Evolutionary conservation across 2,113 vertebrate species (phyloP).

Genomic region (Castor canadensis): DNA sequence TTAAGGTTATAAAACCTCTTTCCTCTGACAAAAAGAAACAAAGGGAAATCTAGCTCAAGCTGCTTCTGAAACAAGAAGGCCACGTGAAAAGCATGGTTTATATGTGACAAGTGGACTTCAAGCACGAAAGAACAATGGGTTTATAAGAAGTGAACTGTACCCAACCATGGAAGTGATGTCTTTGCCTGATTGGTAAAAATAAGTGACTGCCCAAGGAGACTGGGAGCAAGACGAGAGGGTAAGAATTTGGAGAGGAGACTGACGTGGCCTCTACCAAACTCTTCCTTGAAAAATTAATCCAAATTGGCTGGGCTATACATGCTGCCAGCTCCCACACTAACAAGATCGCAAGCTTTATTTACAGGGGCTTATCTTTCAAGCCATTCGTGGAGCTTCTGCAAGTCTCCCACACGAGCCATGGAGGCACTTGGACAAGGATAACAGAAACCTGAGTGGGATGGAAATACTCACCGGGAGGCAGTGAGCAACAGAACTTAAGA

Average conservation of each 20-base stretch:
- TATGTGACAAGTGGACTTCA: not conserved
- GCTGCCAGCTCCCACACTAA: slow-evolving; percentile 50
- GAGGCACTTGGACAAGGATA: not conserved
- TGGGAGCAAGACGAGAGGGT: slow-evolving; percentile 40
- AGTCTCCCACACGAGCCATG: not conserved
- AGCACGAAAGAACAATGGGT: slow-evolving; percentile 51
- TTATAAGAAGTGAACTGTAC: slow-evolving; percentile 75
- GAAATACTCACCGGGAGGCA: not conserved
- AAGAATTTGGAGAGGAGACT: not conserved
- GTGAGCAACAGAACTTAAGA: not conserved
- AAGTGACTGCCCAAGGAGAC: slow-evolving; percentile 66
- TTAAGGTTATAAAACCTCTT: not conserved
- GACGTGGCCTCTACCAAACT: slow-evolving; percentile 33
- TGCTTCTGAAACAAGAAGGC: not conserved
- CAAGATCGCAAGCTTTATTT: slow-evolving; percentile 68
- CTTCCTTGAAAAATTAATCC: slow-evolving; percentile 77
- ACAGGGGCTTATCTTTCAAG: slow-evolving; percentile 50
- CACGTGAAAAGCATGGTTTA: not conserved
- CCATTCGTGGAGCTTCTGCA: not conserved
- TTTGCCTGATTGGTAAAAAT: slow-evolving; percentile 65
- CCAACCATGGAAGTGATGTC: slow-evolving; percentile 26
- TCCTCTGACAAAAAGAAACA: not conserved
- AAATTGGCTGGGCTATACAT: slow-evolving; percentile 65
- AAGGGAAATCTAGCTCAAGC: not conserved
- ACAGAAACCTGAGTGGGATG: not conserved